Evolutionary conservation across 2,113 vertebrate species (phyloP), one percentile per base, ranked within the genome.

Genomic region (Clinocottus analis): DNA sequence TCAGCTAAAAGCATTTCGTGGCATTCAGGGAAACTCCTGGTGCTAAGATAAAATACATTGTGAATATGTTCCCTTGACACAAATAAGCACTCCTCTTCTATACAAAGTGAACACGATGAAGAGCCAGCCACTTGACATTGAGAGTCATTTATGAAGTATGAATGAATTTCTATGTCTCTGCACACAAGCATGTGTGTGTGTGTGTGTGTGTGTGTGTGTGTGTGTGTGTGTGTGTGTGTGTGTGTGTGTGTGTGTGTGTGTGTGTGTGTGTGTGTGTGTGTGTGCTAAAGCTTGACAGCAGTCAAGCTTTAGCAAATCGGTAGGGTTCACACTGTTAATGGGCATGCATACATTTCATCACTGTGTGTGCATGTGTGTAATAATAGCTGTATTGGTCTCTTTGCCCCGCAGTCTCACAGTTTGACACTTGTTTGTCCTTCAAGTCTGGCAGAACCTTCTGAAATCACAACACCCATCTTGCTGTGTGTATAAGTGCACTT

Each of bases 341-440:
- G 72, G 82, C 58, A 61, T 70, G 58, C 73, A 60, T 77, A 80
- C 81, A 76, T 78, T 82, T 83, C 79, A 85, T 58, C 66, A 59
- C 35, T 47, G 79, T 58, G 53, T 58, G 58, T 80, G 39, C 72
- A 66, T 72, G 68, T 71, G 64, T 82, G 65, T 79, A 74, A 79
- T 84, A 87, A 91, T 83, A 80, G 73, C 82, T 67, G 77, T 78
- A 77, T 51, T 72, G 74, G 83, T 80, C 75, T 79, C 43, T 56
- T 69, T 83, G 51, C 59, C 67, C 56, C 76, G 61, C 79, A 81
- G 47, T 84, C 81, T 82, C 86, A 86, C 89, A 91, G 89, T 91
- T 72, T 80, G 86, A 85, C 2, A 19, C 79, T 77, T 87, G 87
- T 89, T 90, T 93, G 87, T 93, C 86, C 86, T 90, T 90, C 86